Conservation (phyloP, 2,888 invertebrate species). For the Callinectes sapidus region DNA sequence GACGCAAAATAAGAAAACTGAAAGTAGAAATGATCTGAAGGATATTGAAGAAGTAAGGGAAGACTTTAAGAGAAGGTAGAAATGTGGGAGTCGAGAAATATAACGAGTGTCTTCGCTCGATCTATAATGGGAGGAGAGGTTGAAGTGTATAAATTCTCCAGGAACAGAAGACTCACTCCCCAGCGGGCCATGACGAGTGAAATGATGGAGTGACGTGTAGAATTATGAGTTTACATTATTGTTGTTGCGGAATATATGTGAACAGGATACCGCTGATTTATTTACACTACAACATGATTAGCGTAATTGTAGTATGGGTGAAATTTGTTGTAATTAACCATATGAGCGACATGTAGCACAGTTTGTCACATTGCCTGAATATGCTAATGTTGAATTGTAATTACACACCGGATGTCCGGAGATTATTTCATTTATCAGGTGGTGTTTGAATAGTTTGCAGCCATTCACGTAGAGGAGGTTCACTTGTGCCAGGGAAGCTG, state of each 20-base stretch:
- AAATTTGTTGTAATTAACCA: not conserved
- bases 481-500: not conserved
- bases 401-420: not conserved
- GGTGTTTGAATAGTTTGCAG: not conserved
- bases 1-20: not conserved
- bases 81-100: not conserved
- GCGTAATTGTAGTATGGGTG: not conserved
- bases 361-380: conserved; percentile 7
- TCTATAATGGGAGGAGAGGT: not conserved
- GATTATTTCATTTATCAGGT: not conserved
- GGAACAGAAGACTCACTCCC: not conserved
- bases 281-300: not conserved
- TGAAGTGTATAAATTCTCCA: not conserved
- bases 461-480: not conserved
- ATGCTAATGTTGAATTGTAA: conserved; percentile 22
- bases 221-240: conserved; percentile 26
- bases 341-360: not conserved
- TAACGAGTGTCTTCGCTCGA: not conserved
- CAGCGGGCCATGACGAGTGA: not conserved
- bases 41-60: not conserved
- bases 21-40: not conserved
- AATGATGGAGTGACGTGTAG: not conserved
- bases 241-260: conserved; percentile 12
- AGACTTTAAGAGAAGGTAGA: not conserved
- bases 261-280: conserved; percentile 27